phyloP scores from a whole-genome alignment of 2,888 invertebrate species.

The Eupithecia vulgata region DNA sequence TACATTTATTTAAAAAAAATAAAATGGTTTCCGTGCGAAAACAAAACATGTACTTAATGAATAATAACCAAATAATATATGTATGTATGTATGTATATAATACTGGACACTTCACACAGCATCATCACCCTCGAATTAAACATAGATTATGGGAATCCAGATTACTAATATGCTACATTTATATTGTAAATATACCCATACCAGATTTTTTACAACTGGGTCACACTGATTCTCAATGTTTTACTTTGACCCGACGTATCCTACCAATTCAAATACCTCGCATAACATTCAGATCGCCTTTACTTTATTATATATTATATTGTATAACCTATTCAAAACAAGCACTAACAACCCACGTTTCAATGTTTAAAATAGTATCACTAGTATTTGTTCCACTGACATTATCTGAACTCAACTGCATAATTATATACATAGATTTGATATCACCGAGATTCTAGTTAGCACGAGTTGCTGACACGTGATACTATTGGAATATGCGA shows the following conservation, averaged over 20 bases:
- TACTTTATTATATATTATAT: too few relatives aligned
- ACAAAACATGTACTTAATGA: neutral
- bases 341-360: slow-evolving; percentile 26
- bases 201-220: neutral
- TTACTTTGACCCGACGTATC: neutral
- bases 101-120: neutral
- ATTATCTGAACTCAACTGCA: slow-evolving; percentile 52
- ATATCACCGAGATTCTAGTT: slow-evolving; percentile 26
- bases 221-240: neutral
- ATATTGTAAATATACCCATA: neutral
- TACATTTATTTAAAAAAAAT: neutral
- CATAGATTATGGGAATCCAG: neutral
- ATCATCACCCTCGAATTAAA: neutral
- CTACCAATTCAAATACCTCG: slow-evolving; percentile 2
- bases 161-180: neutral
- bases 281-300: neutral
- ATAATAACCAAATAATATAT: neutral
- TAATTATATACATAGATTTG: slow-evolving; percentile 46
- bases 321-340: slow-evolving; percentile 27
- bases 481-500: slow-evolving; percentile 7
- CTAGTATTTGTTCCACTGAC: slow-evolving; percentile 56
- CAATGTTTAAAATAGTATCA: slow-evolving; percentile 34
- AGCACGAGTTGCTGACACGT: slow-evolving; percentile 28
- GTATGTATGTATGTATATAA: too few relatives aligned
- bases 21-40: too few relatives aligned